Evolutionary conservation across 2,888 invertebrate genomes (phyloP).

Genomic region (Heliconius ethilla): DNA sequence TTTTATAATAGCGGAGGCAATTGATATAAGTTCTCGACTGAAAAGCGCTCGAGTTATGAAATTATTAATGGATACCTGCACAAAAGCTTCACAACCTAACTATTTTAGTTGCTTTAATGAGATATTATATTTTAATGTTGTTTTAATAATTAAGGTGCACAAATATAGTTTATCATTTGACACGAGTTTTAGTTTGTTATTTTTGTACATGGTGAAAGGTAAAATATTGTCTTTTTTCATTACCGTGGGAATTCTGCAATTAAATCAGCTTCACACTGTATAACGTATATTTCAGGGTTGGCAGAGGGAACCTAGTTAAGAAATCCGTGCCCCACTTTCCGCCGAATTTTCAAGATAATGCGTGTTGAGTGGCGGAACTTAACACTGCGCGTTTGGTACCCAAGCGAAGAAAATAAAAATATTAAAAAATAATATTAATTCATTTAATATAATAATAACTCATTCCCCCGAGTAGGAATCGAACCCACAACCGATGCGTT

Average conservation of each 20-base stretch:
- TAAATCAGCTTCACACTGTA: not conserved
- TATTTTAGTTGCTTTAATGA: slow-evolving; percentile 9
- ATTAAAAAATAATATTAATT: no score
- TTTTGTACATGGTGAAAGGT: not conserved
- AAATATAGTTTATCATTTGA: not conserved
- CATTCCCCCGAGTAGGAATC: no score
- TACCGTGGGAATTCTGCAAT: no score
- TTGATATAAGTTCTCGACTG: slow-evolving; percentile 1
- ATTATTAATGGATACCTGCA: slow-evolving; percentile 18
- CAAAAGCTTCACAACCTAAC: slow-evolving; percentile 4
- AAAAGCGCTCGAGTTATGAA: slow-evolving; percentile 8
- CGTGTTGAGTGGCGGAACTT: no score
- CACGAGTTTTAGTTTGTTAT: not conserved
- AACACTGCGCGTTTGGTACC: no score
- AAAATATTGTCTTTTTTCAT: no score
- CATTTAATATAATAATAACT: no score
- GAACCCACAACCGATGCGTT: no score
- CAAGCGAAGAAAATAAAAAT: no score
- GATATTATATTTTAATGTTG: not conserved
- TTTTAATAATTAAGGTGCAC: not conserved
- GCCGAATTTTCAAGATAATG: no score
- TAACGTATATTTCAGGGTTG: not conserved
- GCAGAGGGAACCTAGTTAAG: no score
- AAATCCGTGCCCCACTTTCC: no score
- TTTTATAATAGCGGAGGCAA: not conserved